phyloP scores from a whole-genome alignment of 2,888 invertebrate species.

The Himalopsyche japonica region DNA sequence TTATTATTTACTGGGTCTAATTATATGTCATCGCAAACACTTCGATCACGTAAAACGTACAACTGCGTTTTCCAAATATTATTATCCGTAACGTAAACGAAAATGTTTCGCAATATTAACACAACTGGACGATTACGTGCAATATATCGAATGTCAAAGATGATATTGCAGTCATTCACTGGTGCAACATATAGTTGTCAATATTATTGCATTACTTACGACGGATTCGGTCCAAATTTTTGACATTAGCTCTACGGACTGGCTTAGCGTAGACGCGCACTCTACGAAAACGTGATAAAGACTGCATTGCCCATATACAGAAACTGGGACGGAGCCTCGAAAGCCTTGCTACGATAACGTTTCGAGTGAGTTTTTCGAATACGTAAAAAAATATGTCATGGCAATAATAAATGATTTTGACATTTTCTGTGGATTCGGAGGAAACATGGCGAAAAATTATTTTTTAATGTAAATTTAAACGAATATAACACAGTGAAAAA shows the following conservation, averaged over 20 bases:
- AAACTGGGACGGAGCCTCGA: constrained; percentile 2
- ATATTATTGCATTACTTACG: constrained; percentile 17
- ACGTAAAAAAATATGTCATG: neutral
- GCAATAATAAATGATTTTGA: neutral
- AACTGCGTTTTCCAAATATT: too few relatives aligned
- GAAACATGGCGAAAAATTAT: too few relatives aligned
- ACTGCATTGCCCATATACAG: constrained; percentile 37
- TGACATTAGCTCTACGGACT: constrained; percentile 15
- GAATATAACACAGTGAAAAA: too few relatives aligned
- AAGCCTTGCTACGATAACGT: neutral
- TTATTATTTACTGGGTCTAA: too few relatives aligned
- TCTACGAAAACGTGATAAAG: constrained; percentile 29
- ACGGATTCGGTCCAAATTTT: constrained; percentile 12
- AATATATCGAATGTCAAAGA: neutral
- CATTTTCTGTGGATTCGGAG: too few relatives aligned
- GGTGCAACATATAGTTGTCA: neutral
- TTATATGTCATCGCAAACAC: too few relatives aligned
- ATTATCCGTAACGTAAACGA: too few relatives aligned
- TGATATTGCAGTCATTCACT: neutral
- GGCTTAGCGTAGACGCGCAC: constrained; percentile 11
- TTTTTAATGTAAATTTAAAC: too few relatives aligned
- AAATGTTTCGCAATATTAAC: too few relatives aligned
- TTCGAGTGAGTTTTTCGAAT: neutral
- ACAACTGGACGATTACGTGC: too few relatives aligned
- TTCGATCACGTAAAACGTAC: too few relatives aligned